Base-by-base conservation (phyloP, 1,140 invertebrate genomes). In the Rhagoletis pomonella region DNA sequence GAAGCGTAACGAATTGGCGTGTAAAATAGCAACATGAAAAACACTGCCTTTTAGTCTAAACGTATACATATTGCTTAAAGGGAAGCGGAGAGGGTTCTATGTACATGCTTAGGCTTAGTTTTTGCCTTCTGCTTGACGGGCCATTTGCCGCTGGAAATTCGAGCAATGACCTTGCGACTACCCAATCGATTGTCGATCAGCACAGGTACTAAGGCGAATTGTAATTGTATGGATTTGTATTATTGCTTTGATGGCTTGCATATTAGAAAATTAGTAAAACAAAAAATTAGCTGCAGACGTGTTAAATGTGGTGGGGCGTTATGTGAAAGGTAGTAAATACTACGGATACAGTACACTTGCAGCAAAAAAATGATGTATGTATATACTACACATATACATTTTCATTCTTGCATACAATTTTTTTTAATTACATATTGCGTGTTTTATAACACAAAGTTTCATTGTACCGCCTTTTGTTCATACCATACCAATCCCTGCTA, bases 301-400 rank as follows among this genome's bases (percentile, higher is more conserved):
- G 64, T 67, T 67, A 39, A 67, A 67, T 67, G 64, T 67, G n/a
- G n/a, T 67, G 64, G 19, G 64, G 64, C 64, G 29, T 67, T 4
- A 67, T 19, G 64, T 67, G 64, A 67, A 67, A 67, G 64, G 64
- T 67, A 4, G n/a, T 4, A 29, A 29, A 29, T 29, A 14, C 17
- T 62, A 14, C 17, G 29, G 29, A 29, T 29, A 29, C 29, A 62
- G 60, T 62, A 62, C 60, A 67, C 17, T 67, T 67, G 64, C 29
- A 39, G 29, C 64, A 67, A 17, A 12, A 64, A 29, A 29, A 29
- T n/a, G n/a, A n/a, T n/a, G n/a, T n/a, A 29, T 29, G 29, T 29
- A 29, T 29, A 29, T 29, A 29, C 29, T 29, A 29, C 1, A 29
- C 29, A 29, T 29, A 62, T 62, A 12, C 60, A 4, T 62, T 4